These are phyloP conservation scores for Caranx ignobilis DNA, from an alignment of 2,113 vertebrate species.

Conservation along the genomic window DNA sequence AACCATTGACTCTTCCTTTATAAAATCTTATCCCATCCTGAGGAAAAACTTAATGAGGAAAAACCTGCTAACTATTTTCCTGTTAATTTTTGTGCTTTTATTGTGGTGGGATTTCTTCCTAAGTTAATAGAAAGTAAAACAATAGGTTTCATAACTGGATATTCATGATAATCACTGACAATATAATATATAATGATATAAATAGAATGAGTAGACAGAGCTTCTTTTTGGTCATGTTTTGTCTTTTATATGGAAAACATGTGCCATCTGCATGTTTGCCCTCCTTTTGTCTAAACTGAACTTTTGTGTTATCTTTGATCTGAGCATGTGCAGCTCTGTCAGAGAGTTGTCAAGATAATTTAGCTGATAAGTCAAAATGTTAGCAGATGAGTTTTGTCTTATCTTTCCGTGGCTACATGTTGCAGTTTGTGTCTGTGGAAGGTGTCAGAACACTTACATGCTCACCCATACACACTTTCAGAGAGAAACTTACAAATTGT, in stretches of 20 bases:
- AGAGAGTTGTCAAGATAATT: slow-evolving; percentile 45
- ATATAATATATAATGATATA: no score
- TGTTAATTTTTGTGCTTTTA: slow-evolving; percentile 16
- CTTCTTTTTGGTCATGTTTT: neutral
- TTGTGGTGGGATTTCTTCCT: slow-evolving; percentile 1
- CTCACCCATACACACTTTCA: slow-evolving; percentile 15
- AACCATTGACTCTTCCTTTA: slow-evolving; percentile 7
- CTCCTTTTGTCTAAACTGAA: slow-evolving; percentile 24
- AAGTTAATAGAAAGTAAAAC: neutral
- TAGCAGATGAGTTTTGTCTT: slow-evolving; percentile 60
- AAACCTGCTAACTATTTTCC: slow-evolving; percentile 1
- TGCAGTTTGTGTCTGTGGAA: slow-evolving; percentile 60
- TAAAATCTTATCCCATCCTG: neutral
- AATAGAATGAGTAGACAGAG: neutral
- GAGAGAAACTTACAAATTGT: slow-evolving; percentile 23
- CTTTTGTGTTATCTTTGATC: slow-evolving; percentile 54
- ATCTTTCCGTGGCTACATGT: slow-evolving; percentile 61
- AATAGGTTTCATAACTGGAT: neutral
- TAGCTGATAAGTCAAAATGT: slow-evolving; percentile 63
- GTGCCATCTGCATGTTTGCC: slow-evolving; percentile 36
- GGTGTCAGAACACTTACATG: slow-evolving; percentile 59
- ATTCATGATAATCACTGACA: no score
- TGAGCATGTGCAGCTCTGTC: slow-evolving; percentile 43
- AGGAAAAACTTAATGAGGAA: slow-evolving; percentile 29
- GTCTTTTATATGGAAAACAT: slow-evolving; percentile 28